Conservation (phyloP, 1,140 invertebrate genomes). For the Trachymyrmex septentrionalis region DNA sequence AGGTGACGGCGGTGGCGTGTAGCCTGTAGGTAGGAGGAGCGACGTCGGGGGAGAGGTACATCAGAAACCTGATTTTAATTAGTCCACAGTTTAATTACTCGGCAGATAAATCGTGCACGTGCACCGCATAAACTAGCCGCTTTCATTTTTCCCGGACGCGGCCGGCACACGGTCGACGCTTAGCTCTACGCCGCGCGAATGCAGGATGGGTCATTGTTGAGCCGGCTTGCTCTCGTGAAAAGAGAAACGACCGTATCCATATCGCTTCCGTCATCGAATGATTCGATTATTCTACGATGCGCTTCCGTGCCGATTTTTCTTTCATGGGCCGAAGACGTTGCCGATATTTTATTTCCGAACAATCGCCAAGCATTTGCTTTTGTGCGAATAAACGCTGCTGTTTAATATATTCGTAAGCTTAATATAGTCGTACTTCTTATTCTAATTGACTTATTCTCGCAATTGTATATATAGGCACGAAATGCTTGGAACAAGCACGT, state of each 20-base stretch:
- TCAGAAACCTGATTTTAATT: conserved; percentile 88
- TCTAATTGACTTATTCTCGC: conserved; percentile 4
- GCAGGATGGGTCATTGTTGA: conserved; percentile 82
- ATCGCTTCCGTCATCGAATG: conserved; percentile 69
- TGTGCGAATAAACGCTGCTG: not conserved
- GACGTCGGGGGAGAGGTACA: conserved; percentile 80
- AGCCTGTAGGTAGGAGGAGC: conserved; percentile 25
- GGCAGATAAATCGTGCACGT: conserved; percentile 87
- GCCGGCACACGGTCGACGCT: conserved; percentile 78
- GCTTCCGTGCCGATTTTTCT: conserved; percentile 30
- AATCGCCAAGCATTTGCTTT: not conserved
- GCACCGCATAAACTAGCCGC: conserved; percentile 87
- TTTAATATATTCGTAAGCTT: not conserved
- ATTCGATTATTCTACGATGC: conserved; percentile 36
- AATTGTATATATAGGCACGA: not conserved
- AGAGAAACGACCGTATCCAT: conserved; percentile 72
- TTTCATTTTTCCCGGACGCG: conserved; percentile 85
- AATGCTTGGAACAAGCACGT: not conserved
- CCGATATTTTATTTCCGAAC: not conserved
- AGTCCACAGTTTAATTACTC: conserved; percentile 87
- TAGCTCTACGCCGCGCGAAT: conserved; percentile 82
- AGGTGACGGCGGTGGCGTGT: conserved; percentile 39
- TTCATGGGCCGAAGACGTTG: not conserved
- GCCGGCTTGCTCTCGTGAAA: conserved; percentile 67
- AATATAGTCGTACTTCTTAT: not conserved